Conservation (phyloP, 2,797 vertebrate species). For the Melanogrammus aeglefinus region DNA sequence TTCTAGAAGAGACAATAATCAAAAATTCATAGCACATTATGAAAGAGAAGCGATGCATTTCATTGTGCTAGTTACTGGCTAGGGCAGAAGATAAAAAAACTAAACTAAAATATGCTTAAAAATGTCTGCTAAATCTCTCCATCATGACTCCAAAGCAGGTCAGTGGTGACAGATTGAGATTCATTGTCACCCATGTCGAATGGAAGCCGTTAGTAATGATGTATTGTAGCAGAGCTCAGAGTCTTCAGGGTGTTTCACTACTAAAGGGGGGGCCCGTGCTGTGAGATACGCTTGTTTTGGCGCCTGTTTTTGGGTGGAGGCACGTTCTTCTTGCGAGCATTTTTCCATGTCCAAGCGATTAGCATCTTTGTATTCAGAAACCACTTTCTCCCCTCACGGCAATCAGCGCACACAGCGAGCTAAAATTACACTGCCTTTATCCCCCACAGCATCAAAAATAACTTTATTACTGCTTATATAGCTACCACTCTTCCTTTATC, state of each 20-base stretch:
- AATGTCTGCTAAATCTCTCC: background rate
- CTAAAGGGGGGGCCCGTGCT: background rate
- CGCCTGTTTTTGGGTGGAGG: background rate
- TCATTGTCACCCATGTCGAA: constrained; percentile 30
- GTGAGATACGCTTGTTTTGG: background rate
- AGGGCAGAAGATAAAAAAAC: constrained; percentile 19
- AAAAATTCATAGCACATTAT: background rate
- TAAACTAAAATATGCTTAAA: background rate
- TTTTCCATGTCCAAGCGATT: constrained; percentile 41
- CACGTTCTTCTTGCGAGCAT: background rate
- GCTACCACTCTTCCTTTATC: constrained; percentile 24
- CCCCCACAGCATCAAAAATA: constrained; percentile 54
- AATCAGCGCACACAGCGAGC: constrained; percentile 36
- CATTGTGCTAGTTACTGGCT: constrained; percentile 33
- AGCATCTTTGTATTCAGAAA: constrained; percentile 48
- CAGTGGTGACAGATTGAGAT: constrained; percentile 35
- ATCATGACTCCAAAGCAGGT: constrained; percentile 27
- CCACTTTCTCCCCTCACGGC: constrained; percentile 44
- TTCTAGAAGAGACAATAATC: background rate
- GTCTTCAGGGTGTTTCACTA: background rate
- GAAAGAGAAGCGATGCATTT: constrained; percentile 13
- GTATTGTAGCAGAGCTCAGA: background rate
- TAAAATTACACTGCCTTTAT: constrained; percentile 56
- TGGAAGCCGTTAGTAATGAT: background rate
- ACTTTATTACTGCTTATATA: constrained; percentile 47